Evolutionary conservation across 2,113 vertebrate species (phyloP).

Genomic region (Fukomys damarensis): DNA sequence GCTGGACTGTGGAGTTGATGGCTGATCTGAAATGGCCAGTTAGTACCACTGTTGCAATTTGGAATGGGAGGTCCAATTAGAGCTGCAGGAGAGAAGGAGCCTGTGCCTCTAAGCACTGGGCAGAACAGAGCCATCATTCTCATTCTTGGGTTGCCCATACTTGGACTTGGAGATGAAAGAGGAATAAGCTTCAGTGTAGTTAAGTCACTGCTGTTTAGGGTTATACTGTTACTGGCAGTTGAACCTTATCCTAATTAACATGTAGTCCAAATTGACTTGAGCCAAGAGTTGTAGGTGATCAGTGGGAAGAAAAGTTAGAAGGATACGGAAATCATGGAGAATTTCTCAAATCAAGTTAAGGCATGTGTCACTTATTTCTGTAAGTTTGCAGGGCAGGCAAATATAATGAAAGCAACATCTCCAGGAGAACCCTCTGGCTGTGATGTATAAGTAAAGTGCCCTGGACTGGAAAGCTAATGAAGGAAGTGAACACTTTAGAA

Average conservation of each 20-base stretch:
- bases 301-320: constrained; percentile 42
- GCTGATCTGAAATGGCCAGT: background rate
- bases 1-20: background rate
- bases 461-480: background rate
- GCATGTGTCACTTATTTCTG: constrained; percentile 18
- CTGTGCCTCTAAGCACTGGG: background rate
- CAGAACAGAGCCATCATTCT: background rate
- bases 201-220: constrained; percentile 56
- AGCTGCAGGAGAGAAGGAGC: background rate
- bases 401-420: constrained; percentile 19
- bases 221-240: constrained; percentile 63
- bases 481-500: background rate
- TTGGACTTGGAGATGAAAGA: constrained; percentile 29
- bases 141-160: background rate
- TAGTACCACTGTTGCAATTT: background rate
- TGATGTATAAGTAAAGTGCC: background rate
- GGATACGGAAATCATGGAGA: constrained; percentile 19
- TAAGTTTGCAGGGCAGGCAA: constrained; percentile 49
- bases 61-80: background rate
- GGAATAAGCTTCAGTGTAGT: constrained; percentile 21
- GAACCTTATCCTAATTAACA: constrained; percentile 72
- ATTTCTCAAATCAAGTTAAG: constrained; percentile 61
- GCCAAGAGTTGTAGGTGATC: constrained; percentile 57
- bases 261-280: constrained; percentile 38
- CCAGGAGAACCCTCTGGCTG: constrained; percentile 1